Conservation (phyloP, 2,888 invertebrate species). For the Euclidia mi region DNA sequence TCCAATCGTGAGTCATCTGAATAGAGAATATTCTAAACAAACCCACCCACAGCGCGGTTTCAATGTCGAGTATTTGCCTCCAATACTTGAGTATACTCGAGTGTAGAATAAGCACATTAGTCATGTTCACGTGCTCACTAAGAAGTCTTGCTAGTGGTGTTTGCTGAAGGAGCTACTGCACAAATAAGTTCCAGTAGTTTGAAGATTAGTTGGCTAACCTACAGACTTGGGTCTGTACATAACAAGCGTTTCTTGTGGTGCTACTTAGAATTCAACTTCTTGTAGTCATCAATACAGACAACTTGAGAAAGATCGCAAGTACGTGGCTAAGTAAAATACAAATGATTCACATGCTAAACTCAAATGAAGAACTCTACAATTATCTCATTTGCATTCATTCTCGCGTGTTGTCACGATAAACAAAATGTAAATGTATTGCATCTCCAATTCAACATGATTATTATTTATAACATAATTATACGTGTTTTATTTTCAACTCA, state of each 20-base stretch:
- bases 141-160: neutral
- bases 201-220: neutral
- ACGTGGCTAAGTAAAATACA: constrained; percentile 1
- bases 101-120: constrained; percentile 17
- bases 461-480: too few species aligned
- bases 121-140: neutral
- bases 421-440: too few species aligned
- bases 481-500: too few species aligned
- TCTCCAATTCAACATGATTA: too few species aligned
- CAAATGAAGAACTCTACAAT: neutral
- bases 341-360: constrained; percentile 1
- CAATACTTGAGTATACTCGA: constrained; percentile 34
- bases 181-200: neutral
- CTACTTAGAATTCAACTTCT: constrained; percentile 10
- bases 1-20: constrained; percentile 75
- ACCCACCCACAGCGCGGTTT: constrained; percentile 62
- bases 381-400: too few species aligned
- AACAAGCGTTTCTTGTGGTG: constrained; percentile 4
- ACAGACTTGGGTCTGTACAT: neutral
- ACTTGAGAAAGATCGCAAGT: constrained; percentile 6
- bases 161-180: neutral
- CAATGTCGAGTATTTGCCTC: constrained; percentile 53
- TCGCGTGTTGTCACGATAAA: too few species aligned
- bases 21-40: constrained; percentile 59
- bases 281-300: constrained; percentile 15